Conservation (phyloP, 1,140 invertebrate genomes). For the Acromyrmex echinatior region DNA sequence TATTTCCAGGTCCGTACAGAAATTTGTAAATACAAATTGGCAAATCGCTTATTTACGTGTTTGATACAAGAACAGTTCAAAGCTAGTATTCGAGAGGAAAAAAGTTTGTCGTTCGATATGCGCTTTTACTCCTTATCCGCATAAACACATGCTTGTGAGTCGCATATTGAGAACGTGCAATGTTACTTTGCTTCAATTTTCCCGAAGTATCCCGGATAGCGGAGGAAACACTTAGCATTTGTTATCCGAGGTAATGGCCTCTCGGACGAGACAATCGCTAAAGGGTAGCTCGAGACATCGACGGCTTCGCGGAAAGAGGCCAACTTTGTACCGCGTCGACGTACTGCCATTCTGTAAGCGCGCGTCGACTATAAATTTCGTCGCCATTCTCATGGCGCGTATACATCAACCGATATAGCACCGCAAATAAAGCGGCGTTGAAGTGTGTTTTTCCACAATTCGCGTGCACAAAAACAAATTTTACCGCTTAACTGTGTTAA, state of each 20-base stretch:
- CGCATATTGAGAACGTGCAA: conserved; percentile 57
- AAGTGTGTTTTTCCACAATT: conserved; percentile 36
- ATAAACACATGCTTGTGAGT: conserved; percentile 64
- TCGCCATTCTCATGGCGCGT: conserved; percentile 29
- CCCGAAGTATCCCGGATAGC: conserved; percentile 65
- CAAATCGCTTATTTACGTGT: conserved; percentile 22
- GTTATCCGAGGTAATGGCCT: conserved; percentile 72
- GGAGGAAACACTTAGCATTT: conserved; percentile 77
- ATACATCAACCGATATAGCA: conserved; percentile 54
- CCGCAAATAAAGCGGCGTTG: conserved; percentile 54
- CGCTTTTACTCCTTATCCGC: conserved; percentile 43
- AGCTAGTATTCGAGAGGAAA: not conserved
- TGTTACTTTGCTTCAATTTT: conserved; percentile 66
- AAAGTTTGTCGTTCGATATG: conserved; percentile 18
- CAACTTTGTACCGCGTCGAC: conserved; percentile 54
- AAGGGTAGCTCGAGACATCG: conserved; percentile 63
- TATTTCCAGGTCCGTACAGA: too few species aligned
- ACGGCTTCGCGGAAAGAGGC: conserved; percentile 42
- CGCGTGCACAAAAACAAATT: conserved; percentile 44
- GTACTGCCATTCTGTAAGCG: conserved; percentile 29
- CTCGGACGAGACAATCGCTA: conserved; percentile 70
- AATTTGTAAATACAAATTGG: conserved; percentile 8
- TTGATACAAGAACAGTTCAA: not conserved
- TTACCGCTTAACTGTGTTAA: conserved; percentile 27
- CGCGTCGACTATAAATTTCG: conserved; percentile 52